phyloP scores from a whole-genome alignment of 2,888 invertebrate genomes.

The Athalia cordata region DNA sequence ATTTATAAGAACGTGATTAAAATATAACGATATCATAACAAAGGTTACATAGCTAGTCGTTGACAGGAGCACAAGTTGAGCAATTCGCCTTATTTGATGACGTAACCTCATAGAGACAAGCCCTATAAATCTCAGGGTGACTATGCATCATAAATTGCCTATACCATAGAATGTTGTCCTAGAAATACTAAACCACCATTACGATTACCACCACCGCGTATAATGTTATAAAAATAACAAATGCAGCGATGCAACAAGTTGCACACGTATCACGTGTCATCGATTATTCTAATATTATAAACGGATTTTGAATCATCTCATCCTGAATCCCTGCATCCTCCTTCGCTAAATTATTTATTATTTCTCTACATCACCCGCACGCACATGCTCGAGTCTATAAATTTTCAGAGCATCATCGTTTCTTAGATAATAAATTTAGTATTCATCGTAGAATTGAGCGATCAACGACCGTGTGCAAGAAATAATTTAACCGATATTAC shows the following conservation, averaged over 20 bases:
- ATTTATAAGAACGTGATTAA: conserved; percentile 28
- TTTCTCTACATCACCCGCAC: no score
- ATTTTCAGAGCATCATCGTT: background rate
- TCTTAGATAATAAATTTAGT: background rate
- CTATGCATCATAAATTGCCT: background rate
- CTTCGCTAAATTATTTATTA: no score
- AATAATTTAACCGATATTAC: conserved; percentile 1
- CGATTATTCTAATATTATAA: no score
- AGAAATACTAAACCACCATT: background rate
- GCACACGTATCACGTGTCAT: no score
- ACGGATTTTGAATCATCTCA: no score
- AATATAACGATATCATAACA: conserved; percentile 40
- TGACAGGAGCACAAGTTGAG: conserved; percentile 48
- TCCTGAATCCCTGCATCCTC: no score
- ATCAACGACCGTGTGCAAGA: conserved; percentile 29
- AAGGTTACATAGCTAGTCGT: conserved; percentile 54
- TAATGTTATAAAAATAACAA: background rate
- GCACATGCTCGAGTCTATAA: background rate
- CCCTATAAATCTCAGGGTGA: conserved; percentile 25
- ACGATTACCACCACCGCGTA: background rate
- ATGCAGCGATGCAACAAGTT: background rate
- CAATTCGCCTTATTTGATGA: conserved; percentile 9
- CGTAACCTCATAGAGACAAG: conserved; percentile 10
- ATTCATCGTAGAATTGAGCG: conserved; percentile 7
- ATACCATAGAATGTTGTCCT: background rate